Conservation (phyloP, 2,113 vertebrate genomes). For the Sceloporus undulatus region DNA sequence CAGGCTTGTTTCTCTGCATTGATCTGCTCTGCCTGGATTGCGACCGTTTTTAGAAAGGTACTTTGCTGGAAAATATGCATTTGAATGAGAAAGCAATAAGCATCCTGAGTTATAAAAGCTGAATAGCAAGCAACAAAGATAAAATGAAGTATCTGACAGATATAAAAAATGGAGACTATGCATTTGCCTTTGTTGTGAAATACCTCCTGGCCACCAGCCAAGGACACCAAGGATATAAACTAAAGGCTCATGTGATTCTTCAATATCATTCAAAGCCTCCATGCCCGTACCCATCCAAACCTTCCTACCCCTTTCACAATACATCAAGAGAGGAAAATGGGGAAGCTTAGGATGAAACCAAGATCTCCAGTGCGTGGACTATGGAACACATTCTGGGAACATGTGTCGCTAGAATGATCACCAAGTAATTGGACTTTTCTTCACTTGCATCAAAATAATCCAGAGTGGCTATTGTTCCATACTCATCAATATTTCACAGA, state of each 20-base stretch:
- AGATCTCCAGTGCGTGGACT: not conserved
- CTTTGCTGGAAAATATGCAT: not conserved
- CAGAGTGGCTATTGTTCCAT: no score
- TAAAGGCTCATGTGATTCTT: not conserved
- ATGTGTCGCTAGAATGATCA: no score
- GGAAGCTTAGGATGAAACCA: not conserved
- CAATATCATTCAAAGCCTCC: not conserved
- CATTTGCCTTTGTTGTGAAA: not conserved
- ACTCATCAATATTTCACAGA: no score
- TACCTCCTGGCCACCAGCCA: not conserved
- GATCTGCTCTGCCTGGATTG: constrained; percentile 23
- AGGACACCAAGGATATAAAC: not conserved
- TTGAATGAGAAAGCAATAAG: not conserved
- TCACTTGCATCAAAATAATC: no score
- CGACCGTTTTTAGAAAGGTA: constrained; percentile 16
- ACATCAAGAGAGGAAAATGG: not conserved
- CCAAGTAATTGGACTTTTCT: no score
- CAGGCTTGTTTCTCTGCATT: not conserved
- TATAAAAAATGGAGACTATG: not conserved
- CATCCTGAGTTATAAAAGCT: not conserved
- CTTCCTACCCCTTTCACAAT: not conserved
- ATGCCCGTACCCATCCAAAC: not conserved
- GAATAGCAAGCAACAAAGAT: not conserved
- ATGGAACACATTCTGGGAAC: not conserved
- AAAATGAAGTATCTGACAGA: not conserved